Evolutionary conservation across 2,797 vertebrate species (phyloP).

Genomic region (Onychomys leucogaster): DNA sequence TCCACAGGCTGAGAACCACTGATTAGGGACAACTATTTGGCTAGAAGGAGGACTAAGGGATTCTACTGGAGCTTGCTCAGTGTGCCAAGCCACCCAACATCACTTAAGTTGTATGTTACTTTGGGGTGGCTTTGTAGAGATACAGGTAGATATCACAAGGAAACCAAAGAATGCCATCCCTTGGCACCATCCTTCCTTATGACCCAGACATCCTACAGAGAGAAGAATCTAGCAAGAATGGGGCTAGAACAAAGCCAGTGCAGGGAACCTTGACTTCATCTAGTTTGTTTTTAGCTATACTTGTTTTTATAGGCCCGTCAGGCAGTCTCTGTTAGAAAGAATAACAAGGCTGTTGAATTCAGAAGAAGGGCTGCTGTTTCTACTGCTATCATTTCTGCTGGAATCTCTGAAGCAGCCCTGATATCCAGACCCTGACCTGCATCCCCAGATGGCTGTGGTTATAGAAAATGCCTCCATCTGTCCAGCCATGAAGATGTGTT

Average conservation of each 20-base stretch:
- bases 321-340: background rate
- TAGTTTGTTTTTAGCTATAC: background rate
- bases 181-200: background rate
- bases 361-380: background rate
- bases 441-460: background rate
- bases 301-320: constrained; percentile 8
- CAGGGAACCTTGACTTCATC: background rate
- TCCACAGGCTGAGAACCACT: background rate
- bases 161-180: background rate
- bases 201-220: background rate
- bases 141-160: background rate
- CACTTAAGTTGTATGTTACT: background rate
- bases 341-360: background rate
- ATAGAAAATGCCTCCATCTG: constrained; percentile 15
- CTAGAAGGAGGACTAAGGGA: background rate
- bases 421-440: background rate
- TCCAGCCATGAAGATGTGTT: background rate
- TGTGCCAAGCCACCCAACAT: background rate
- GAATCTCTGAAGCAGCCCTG: background rate
- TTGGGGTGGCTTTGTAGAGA: background rate
- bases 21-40: constrained; percentile 14
- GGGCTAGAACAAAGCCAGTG: background rate
- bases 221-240: background rate
- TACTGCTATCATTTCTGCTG: constrained; percentile 3
- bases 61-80: background rate